These are phyloP conservation scores for Colletes latitarsis DNA, from an alignment of 1,140 invertebrate species.

Conservation along the genomic window DNA sequence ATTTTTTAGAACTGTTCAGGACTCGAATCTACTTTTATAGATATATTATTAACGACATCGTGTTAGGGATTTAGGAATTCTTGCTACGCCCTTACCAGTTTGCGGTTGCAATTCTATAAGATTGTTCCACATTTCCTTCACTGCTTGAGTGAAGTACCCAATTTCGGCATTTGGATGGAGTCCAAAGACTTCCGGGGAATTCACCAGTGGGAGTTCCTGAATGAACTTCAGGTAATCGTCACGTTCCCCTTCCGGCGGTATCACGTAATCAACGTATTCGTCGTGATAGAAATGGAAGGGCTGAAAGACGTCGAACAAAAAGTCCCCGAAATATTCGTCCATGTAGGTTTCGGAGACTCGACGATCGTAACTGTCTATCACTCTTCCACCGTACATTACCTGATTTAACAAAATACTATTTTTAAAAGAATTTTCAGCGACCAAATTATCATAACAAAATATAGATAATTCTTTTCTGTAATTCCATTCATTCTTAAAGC, in stretches of 20 bases:
- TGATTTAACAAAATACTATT: constrained; percentile 61
- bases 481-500: too few relatives aligned
- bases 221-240: constrained; percentile 88
- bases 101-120: constrained; percentile 94
- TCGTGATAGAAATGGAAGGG: constrained; percentile 94
- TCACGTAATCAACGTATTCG: constrained; percentile 87
- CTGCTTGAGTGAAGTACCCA: constrained; percentile 92
- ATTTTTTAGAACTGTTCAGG: too few relatives aligned
- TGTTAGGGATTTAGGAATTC: not conserved
- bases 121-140: constrained; percentile 91
- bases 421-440: too few relatives aligned
- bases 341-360: constrained; percentile 93
- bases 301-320: constrained; percentile 94
- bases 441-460: too few relatives aligned
- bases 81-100: constrained; percentile 83
- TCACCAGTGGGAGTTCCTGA: constrained; percentile 87
- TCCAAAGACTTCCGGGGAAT: constrained; percentile 93
- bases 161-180: constrained; percentile 96
- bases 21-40: too few relatives aligned
- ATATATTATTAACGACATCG: too few relatives aligned
- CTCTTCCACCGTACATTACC: constrained; percentile 96
- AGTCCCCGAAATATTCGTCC: constrained; percentile 96
- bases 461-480: too few relatives aligned
- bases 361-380: constrained; percentile 94
- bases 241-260: constrained; percentile 86